Evolutionary conservation across 1,140 invertebrate species (phyloP), one percentile per base, ranked within the genome.

Genomic region (Drosophila tristis): DNA sequence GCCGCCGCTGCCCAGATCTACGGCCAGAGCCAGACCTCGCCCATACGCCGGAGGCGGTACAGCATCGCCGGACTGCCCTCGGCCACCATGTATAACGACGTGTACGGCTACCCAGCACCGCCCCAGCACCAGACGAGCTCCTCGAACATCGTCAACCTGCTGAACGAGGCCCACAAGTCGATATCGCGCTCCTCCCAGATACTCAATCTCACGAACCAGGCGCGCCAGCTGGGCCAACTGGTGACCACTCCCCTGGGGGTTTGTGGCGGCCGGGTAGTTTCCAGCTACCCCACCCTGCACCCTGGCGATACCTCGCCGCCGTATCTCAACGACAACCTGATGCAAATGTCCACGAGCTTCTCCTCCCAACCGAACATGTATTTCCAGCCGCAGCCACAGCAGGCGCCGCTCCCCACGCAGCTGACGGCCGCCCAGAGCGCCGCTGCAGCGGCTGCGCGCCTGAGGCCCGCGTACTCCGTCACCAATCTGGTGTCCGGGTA

Each of bases 321-420:
- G 16, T 91, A 92, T 74, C 61, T 91, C 6, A 92, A 87, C 76
- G 91, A 92, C 49, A 92, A 92, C 60, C 84, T 92, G 31, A 65
- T 92, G 87, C 91, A 92, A 76, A 91, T 92, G 89, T 91, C 91
- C 51, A 58, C 64, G 42, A 92, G 89, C 68, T 92, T 91, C 74
- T 92, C 91, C 56, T 92, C 91, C 50, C 91, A 92, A 47, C 91
- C 91, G 7, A 92, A 92, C 35, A 92, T 92, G 81, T 92, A 90
- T 67, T 92, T 92, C 65, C 91, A 91, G 67, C 79, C 68, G 55
- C 68, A 73, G 65, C 65, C 60, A 11, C 77, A 78, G 53, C 67
- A 68, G 20, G 66, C 79, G 15, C 71, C 82, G 15, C 71, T 66
- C 59, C 79, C 76, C 58, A 71, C 74, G 43, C 71, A 82, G 54